Percentiles rank a stretch among this genome's conserved stretches.
Evolutionary conservation across 2,888 invertebrate genomes (phyloP).

Genomic region (Philereme transversata): DNA sequence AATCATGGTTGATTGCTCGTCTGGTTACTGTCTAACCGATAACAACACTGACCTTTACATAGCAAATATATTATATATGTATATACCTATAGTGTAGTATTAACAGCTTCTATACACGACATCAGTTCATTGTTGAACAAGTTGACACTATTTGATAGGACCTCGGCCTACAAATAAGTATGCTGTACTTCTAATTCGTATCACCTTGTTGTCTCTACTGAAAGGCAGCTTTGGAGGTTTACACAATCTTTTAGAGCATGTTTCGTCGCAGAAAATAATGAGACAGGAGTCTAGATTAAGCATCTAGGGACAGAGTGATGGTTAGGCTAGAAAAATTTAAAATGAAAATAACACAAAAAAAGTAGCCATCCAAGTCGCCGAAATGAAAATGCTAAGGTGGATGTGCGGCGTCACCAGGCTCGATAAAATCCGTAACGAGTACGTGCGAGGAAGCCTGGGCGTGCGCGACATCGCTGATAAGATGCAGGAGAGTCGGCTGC

Average conservation of each 20-base stretch:
- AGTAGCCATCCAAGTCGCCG: too few relatives aligned
- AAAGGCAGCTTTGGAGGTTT: background rate
- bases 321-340: too few relatives aligned
- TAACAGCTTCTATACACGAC: conserved; percentile 31
- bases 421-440: too few relatives aligned
- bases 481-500: too few relatives aligned
- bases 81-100: conserved; percentile 3
- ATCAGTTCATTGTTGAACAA: conserved; percentile 50
- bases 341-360: too few relatives aligned
- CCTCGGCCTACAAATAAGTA: conserved; percentile 61
- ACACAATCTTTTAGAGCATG: background rate
- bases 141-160: conserved; percentile 54
- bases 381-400: too few relatives aligned
- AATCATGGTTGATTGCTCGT: conserved; percentile 3
- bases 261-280: too few relatives aligned
- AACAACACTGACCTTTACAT: conserved; percentile 13
- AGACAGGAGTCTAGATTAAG: too few relatives aligned
- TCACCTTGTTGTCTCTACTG: conserved; percentile 51
- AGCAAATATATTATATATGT: conserved; percentile 3
- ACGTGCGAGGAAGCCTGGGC: too few relatives aligned
- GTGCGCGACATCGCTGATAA: too few relatives aligned
- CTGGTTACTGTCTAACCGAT: conserved; percentile 16
- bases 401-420: too few relatives aligned
- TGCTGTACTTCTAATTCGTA: conserved; percentile 56
- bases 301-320: too few relatives aligned